Percentiles rank a stretch among this genome's conserved stretches.
phyloP scores from a whole-genome alignment of 1,140 invertebrate genomes.

The Babylonia areolata region DNA sequence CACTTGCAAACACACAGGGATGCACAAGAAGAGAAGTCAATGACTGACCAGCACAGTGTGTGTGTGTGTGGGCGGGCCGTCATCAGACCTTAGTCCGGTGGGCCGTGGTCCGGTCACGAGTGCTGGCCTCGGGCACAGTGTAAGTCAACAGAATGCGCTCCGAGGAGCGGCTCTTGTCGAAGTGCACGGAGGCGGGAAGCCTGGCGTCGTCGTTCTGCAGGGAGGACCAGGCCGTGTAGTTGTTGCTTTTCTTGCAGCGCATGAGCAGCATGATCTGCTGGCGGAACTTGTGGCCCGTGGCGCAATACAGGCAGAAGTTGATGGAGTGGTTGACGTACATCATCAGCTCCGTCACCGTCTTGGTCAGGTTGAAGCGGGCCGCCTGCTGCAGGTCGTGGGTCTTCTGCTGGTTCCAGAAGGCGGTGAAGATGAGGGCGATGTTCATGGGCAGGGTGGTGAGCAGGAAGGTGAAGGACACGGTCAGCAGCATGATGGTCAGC shows the following conservation, averaged over 20 bases:
- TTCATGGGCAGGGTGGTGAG: conserved; percentile 74
- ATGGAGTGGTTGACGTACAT: conserved; percentile 76
- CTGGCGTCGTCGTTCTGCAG: background rate
- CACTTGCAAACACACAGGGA: too few relatives aligned
- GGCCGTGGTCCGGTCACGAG: too few relatives aligned
- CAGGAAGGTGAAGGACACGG: conserved; percentile 73
- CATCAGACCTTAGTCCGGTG: background rate
- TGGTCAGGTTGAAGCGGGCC: conserved; percentile 61
- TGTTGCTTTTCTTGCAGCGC: conserved; percentile 1
- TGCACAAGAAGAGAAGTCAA: too few relatives aligned
- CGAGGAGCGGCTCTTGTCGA: background rate
- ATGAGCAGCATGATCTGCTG: conserved; percentile 25
- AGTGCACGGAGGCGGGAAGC: background rate
- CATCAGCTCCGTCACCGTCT: conserved; percentile 68
- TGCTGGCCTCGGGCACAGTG: background rate
- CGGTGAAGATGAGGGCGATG: conserved; percentile 65
- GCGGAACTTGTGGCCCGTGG: conserved; percentile 73
- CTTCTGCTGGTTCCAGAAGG: conserved; percentile 55
- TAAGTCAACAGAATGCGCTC: background rate
- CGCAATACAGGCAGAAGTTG: conserved; percentile 76
- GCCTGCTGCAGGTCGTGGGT: conserved; percentile 41
- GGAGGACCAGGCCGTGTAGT: background rate
- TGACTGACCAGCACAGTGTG: too few relatives aligned
- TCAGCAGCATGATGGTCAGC: conserved; percentile 73
- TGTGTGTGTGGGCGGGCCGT: too few relatives aligned